Base-by-base conservation (phyloP, 64 coral and sea anemone species). In the Acropora yongei region DNA sequence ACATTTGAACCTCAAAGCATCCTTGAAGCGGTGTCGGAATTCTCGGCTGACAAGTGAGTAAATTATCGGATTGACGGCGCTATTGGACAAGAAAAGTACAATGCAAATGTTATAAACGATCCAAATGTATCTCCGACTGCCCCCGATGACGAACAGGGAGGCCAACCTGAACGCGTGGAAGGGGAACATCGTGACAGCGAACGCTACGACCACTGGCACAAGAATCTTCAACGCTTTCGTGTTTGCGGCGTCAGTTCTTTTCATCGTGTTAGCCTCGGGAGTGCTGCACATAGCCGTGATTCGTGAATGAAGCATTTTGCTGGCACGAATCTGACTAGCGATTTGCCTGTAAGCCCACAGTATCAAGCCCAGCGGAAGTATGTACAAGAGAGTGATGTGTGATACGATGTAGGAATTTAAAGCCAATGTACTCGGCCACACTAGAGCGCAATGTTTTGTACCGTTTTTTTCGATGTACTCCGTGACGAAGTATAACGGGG, bases 191-290 rank as follows among this genome's bases (percentile, higher is more conserved):
- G 93, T 77, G 1, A 91, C n/a, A 0, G 95, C 73, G 41, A 97
- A 97, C 8, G 72, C 73, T 8, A 91, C 58, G 2, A 97, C 95
- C 0, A 97, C 88, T 5, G 95, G 95, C 3, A 97, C 87, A 71
- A 97, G 95, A 47, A 97, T 94, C 80, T 94, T 97, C 41, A 97
- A 89, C 18, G 95, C 95, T 88, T 94, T 97, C 10, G 88, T 94
- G 89, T 97, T 97, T 11, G 81, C 60, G 44, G 68, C 66, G 1
- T 88, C 92, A 49, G 48, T 45, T 53, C 77, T 94, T 39, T 48
- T 72, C 41, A 17, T 53, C 44, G 60, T 91, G 7, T 12, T 67
- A 6, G 0, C 72, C 20, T 91, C 83, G n/a, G 72, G 74, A 41
- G 75, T 76, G 51, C 68, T 68, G 2, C 50, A 83, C 73, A 91